Evolutionary conservation across 2,113 vertebrate species (phyloP), one percentile per base, ranked within the genome.

Genomic region (Oryzias curvinotus): DNA sequence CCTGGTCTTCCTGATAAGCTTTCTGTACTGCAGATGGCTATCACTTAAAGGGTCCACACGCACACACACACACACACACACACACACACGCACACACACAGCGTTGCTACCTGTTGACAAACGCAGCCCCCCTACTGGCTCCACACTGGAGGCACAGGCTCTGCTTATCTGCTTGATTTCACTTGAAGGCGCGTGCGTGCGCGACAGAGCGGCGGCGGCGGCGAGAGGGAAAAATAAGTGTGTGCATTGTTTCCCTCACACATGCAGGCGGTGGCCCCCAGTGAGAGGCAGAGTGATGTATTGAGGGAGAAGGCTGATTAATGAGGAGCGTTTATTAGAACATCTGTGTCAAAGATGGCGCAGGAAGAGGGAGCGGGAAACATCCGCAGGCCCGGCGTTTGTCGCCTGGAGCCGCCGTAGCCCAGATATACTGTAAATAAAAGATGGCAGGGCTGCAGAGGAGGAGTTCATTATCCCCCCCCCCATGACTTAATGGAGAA

Each of bases 321-420:
- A 93, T 91, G 91, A 91, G 90, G 80, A 80, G 75, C 85, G 87
- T 91, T 93, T 91, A 91, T 91, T 86, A 83, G 81, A 92, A 91
- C 92, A 92, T 92, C 91, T 92, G 91, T 91, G 91, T 91, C 89
- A 91, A 87, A 90, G 85, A 89, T 86, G 88, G 88, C 78, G 85
- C 81, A 80, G 85, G 68, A 66, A 52, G 60, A 67, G 77, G 65
- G 77, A 80, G 62, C 2, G 47, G 77, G 71, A 46, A 60, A 62
- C 69, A 78, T 74, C 55, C 74, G 68, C 72, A 77, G 84, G 77
- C 81, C 73, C 76, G 79, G 65, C 62, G 78, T 81, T 84, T 86
- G 76, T 66, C 62, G 83, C 84, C 83, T 83, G 69, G 78, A 81
- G 81, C 79, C 5, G 55, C 75, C 66, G 64, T 71, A 82, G 83